Evolutionary conservation across 2,797 vertebrate genomes (phyloP).

Genomic region (Menidia menidia): DNA sequence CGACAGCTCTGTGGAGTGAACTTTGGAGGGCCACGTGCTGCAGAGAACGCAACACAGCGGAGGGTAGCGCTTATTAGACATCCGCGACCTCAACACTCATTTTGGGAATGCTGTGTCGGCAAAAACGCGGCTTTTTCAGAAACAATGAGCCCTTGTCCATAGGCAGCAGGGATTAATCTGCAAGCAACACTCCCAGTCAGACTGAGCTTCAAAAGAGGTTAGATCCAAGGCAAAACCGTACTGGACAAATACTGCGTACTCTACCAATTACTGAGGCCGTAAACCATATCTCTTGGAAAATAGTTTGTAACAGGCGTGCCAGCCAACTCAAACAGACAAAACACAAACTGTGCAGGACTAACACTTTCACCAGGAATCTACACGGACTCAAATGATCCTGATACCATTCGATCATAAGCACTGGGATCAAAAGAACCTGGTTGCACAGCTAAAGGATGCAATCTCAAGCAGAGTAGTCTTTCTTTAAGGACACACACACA

Average conservation of each 20-base stretch:
- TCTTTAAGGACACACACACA: neutral
- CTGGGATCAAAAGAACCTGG: neutral
- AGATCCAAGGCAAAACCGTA: neutral
- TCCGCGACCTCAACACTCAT: conserved; percentile 17
- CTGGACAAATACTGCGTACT: neutral
- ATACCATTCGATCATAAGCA: conserved; percentile 18
- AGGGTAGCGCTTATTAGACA: conserved; percentile 21
- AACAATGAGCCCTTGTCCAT: conserved; percentile 12
- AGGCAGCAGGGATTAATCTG: conserved; percentile 19
- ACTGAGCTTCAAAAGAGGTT: neutral
- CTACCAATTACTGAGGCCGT: conserved; percentile 5
- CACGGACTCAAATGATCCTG: conserved; percentile 10
- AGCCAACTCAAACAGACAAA: conserved; percentile 20
- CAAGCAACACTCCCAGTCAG: conserved; percentile 22
- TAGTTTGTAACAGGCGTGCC: conserved; percentile 13
- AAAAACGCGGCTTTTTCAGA: conserved; percentile 22
- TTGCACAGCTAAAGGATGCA: neutral
- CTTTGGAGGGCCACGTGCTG: conserved; percentile 43
- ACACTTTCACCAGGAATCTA: conserved; percentile 8
- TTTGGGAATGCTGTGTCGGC: conserved; percentile 27
- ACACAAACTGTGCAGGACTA: conserved; percentile 19
- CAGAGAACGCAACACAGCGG: conserved; percentile 15
- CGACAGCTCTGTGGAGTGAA: conserved; percentile 52
- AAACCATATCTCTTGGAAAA: conserved; percentile 13
- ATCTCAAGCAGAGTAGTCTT: neutral